phyloP scores from a whole-genome alignment of 2,797 vertebrate genomes.

The Phataginus tetradactyla region DNA sequence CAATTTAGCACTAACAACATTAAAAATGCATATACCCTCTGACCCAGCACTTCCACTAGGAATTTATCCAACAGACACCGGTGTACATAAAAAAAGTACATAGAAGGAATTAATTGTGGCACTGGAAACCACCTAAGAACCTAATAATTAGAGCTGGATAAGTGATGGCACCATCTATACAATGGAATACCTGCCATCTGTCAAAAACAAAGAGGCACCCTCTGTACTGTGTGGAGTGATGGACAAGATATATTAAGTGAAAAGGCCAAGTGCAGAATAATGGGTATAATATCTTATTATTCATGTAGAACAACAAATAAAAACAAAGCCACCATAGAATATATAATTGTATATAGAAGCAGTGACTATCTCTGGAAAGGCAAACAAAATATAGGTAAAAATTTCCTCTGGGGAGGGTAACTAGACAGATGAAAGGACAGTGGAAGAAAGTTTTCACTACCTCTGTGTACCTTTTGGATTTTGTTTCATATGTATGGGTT shows the following conservation, averaged over 20 bases:
- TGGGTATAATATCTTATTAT: background rate
- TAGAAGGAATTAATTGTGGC: background rate
- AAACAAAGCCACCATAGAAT: background rate
- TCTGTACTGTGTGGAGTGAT: slow-evolving; percentile 2
- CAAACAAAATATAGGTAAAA: background rate
- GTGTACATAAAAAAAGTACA: slow-evolving; percentile 1
- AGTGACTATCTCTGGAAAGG: background rate
- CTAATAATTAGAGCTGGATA: background rate
- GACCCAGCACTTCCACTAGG: background rate
- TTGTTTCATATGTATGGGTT: slow-evolving; percentile 13
- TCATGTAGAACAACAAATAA: slow-evolving; percentile 14
- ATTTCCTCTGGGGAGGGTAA: background rate
- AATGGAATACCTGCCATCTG: background rate
- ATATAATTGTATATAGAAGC: background rate
- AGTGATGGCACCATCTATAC: background rate
- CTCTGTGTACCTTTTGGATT: slow-evolving; percentile 9
- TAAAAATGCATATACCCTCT: slow-evolving; percentile 23
- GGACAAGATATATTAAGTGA: slow-evolving; percentile 1
- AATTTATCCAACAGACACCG: slow-evolving; percentile 45
- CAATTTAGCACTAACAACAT: background rate
- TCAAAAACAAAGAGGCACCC: background rate
- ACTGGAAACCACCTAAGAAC: slow-evolving; percentile 37
- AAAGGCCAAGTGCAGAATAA: slow-evolving; percentile 35
- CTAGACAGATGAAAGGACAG: background rate
- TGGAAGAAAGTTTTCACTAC: background rate